phyloP scores from a whole-genome alignment of 1,140 invertebrate genomes.

The Solenopsis invicta region DNA sequence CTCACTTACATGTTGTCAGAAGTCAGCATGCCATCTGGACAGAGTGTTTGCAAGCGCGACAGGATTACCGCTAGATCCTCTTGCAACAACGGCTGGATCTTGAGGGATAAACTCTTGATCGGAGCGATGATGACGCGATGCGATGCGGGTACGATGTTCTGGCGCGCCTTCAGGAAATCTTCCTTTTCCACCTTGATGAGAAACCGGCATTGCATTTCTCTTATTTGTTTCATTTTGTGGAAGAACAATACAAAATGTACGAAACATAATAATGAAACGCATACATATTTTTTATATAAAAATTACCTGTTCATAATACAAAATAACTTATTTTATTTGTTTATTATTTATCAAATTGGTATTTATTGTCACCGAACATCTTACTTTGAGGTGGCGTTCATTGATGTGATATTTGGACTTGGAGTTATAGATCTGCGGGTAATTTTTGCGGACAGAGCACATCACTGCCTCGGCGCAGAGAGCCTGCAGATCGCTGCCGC shows the following conservation, averaged over 20 bases:
- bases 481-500: constrained; percentile 86
- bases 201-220: background rate
- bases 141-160: constrained; percentile 90
- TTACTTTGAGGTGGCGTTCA: constrained; percentile 82
- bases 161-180: constrained; percentile 90
- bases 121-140: constrained; percentile 88
- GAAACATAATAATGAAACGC: background rate
- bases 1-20: constrained; percentile 78
- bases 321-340: background rate
- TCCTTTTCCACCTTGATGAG: constrained; percentile 87
- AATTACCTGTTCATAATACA: background rate
- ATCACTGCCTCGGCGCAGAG: constrained; percentile 85
- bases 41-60: constrained; percentile 76
- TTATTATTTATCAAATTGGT: background rate
- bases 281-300: background rate
- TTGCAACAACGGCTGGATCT: constrained; percentile 88
- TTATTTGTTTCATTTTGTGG: background rate
- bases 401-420: constrained; percentile 82
- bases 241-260: constrained; percentile 7
- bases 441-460: constrained; percentile 83
- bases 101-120: constrained; percentile 87
- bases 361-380: background rate
- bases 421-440: constrained; percentile 84
- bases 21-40: constrained; percentile 82
- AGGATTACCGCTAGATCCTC: constrained; percentile 85